phyloP scores from a whole-genome alignment of 2,113 vertebrate genomes.

The Labeo rohita region DNA sequence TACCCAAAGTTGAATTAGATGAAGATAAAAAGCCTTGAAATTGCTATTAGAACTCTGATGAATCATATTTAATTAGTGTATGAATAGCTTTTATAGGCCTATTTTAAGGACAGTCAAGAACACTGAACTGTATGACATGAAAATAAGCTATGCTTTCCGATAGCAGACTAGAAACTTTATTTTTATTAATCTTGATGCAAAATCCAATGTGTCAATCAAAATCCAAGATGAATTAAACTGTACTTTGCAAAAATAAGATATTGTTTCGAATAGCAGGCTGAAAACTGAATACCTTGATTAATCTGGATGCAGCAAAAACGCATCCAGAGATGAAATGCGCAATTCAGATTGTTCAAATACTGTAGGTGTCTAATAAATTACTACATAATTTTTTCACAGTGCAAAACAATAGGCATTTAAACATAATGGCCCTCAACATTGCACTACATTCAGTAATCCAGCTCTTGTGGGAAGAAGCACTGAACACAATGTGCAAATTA shows the following conservation, averaged over 20 bases:
- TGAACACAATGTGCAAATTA: constrained; percentile 10
- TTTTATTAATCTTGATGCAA: not conserved
- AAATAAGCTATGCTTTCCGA: not conserved
- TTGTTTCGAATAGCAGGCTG: not conserved
- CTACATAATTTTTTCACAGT: constrained; percentile 15
- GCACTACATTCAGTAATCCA: not conserved
- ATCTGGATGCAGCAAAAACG: not conserved
- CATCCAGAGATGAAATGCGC: not conserved
- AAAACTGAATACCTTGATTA: not conserved
- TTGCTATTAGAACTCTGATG: not conserved
- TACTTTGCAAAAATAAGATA: not conserved
- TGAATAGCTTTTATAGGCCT: not conserved
- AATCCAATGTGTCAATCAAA: not conserved
- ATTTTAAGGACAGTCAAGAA: not conserved
- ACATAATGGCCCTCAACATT: not conserved
- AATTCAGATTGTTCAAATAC: not conserved
- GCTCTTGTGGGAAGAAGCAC: not conserved
- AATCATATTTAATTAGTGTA: constrained; percentile 7
- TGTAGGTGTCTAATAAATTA: constrained; percentile 1
- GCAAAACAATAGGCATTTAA: constrained; percentile 5
- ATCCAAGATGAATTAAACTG: not conserved
- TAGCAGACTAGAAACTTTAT: not conserved
- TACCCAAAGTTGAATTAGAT: not conserved
- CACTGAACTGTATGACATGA: too few relatives aligned
- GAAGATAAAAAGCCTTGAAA: not conserved